Percentiles rank a stretch among this genome's conserved stretches.
Conservation (phyloP, 2,888 invertebrate genomes). For the Spilosoma lubricipeda region DNA sequence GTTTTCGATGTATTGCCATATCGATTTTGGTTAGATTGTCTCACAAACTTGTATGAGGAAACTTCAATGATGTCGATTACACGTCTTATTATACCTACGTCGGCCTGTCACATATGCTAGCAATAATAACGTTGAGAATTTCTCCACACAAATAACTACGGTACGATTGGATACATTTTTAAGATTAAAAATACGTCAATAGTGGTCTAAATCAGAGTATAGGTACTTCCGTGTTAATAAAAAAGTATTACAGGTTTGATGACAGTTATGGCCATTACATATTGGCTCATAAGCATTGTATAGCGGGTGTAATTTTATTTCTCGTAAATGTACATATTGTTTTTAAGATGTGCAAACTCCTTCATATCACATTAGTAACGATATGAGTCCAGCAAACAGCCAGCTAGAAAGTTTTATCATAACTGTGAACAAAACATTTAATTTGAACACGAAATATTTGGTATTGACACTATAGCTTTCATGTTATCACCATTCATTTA, state of each 20-base stretch:
- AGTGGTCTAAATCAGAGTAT: not conserved
- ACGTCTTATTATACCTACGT: conserved; percentile 56
- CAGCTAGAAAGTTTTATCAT: not conserved
- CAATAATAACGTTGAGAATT: conserved; percentile 38
- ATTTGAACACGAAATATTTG: not conserved
- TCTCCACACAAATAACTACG: not conserved
- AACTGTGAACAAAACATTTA: not conserved
- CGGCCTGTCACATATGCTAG: conserved; percentile 37
- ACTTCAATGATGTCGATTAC: conserved; percentile 73
- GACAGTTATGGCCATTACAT: no score
- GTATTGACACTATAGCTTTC: not conserved
- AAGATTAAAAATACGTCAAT: not conserved
- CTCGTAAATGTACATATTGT: not conserved
- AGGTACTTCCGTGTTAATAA: no score
- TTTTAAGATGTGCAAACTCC: not conserved
- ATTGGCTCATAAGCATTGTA: no score
- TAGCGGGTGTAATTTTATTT: no score
- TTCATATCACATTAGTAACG: no score
- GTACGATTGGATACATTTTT: not conserved
- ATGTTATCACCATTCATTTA: no score
- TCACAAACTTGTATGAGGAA: conserved; percentile 79
- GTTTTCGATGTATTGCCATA: conserved; percentile 36
- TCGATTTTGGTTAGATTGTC: conserved; percentile 59
- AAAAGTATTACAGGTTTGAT: no score
- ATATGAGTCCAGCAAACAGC: no score